These are phyloP conservation scores for Calephelis nemesis DNA, from an alignment of 1,140 invertebrate genomes.

Conservation along the genomic window DNA sequence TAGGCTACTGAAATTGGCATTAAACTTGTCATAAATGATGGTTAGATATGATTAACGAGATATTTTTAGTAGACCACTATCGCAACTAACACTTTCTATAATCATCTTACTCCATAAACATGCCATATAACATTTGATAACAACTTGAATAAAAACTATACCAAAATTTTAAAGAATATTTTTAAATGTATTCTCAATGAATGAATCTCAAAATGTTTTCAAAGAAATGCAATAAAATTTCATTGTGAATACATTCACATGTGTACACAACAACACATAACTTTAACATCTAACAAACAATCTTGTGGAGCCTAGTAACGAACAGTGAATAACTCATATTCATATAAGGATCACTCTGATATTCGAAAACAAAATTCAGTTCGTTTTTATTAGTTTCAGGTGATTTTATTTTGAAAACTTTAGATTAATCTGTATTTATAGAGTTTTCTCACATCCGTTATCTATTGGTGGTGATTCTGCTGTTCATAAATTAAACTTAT, in stretches of 20 bases:
- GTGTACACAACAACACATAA: constrained; percentile 35
- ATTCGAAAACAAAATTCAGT: constrained; percentile 16
- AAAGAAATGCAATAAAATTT: background rate
- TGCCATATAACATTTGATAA: constrained; percentile 46
- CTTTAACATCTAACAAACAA: constrained; percentile 47
- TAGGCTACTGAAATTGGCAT: too few species aligned
- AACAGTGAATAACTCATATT: constrained; percentile 52
- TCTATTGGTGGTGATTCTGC: too few species aligned
- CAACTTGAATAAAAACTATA: constrained; percentile 14
- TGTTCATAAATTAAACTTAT: too few species aligned
- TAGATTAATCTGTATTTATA: too few species aligned
- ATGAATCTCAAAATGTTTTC: background rate
- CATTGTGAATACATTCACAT: background rate
- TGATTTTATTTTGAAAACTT: too few species aligned
- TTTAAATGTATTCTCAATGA: constrained; percentile 6
- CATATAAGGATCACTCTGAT: constrained; percentile 44
- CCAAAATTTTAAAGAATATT: background rate
- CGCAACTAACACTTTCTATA: constrained; percentile 35
- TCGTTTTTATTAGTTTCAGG: background rate
- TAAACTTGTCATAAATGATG: too few species aligned
- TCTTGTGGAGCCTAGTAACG: constrained; percentile 50
- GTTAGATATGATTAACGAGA: constrained; percentile 8
- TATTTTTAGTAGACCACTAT: constrained; percentile 24
- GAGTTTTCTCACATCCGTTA: too few species aligned
- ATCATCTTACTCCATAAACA: constrained; percentile 61